These are phyloP conservation scores for Hemicentrotus pulcherrimus DNA, from an alignment of 35 echinoderm and acorn worm genomes.

Conservation along the genomic window DNA sequence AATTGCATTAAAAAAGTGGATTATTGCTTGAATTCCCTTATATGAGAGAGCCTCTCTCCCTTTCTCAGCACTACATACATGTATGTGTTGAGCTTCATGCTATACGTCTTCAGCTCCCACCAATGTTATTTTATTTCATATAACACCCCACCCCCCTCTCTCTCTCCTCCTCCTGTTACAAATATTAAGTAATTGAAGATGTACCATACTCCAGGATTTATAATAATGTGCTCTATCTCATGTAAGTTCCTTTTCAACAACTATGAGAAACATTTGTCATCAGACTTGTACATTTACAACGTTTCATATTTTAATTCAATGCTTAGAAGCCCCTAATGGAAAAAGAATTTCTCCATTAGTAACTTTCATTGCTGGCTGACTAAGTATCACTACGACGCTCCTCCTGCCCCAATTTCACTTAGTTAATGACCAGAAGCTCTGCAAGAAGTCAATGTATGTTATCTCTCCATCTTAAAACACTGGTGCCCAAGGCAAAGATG, in stretches of 20 bases:
- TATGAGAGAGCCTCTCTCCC: no score
- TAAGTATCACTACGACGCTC: not conserved
- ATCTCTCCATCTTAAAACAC: not conserved
- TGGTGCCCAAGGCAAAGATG: not conserved
- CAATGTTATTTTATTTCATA: no score
- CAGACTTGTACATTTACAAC: no score
- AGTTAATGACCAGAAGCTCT: not conserved
- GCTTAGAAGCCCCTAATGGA: not conserved
- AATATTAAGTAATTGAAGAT: no score
- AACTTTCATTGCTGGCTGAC: not conserved
- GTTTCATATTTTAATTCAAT: not conserved
- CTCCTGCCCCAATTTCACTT: constrained; percentile 9
- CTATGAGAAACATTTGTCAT: not conserved
- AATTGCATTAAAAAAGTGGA: no score
- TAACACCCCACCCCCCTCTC: no score
- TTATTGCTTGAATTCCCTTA: no score
- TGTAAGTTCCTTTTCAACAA: not conserved
- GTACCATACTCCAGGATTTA: not conserved
- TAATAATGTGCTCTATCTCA: no score
- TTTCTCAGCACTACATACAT: no score
- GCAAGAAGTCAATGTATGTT: not conserved
- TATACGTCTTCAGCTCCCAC: no score
- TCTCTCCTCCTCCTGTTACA: no score
- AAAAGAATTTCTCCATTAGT: not conserved
- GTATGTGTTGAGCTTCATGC: no score